Evolutionary conservation across 2,888 invertebrate genomes (phyloP).

Genomic region (Bruchidius siliquastri): DNA sequence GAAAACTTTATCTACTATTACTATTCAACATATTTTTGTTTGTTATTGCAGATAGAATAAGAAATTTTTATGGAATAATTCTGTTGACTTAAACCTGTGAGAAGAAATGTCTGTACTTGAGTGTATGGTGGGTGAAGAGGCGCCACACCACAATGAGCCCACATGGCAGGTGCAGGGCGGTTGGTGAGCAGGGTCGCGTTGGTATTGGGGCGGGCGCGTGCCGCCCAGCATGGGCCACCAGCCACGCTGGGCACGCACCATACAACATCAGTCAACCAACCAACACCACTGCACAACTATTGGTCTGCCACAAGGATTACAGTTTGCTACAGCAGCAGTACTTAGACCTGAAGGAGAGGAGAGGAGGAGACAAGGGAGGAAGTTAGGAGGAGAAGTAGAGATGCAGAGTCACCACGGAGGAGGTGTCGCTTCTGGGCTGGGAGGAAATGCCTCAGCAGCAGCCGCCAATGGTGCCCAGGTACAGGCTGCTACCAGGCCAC

Average conservation of each 20-base stretch:
- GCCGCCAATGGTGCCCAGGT: neutral
- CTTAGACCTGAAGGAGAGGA: neutral
- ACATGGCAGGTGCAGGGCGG: neutral
- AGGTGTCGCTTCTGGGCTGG: neutral
- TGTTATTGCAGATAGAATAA: neutral
- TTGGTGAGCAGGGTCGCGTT: neutral
- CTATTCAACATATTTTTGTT: neutral
- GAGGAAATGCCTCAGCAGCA: conserved; percentile 18
- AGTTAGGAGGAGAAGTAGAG: neutral
- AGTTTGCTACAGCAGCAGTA: neutral
- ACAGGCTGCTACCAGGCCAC: conserved; percentile 45
- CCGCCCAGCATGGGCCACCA: conserved; percentile 54
- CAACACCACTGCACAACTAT: conserved; percentile 25
- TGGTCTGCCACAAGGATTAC: neutral
- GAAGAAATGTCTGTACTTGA: neutral
- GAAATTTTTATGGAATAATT: neutral
- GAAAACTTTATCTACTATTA: too few species aligned
- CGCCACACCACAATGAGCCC: neutral
- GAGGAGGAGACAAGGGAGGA: neutral
- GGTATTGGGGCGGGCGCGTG: conserved; percentile 5
- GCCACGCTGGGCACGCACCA: conserved; percentile 32
- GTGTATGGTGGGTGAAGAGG: neutral
- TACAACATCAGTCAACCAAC: conserved; percentile 3
- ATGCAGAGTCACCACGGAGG: neutral
- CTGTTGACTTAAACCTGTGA: neutral